A percentile compares a stretch with the other conserved stretches of the same genome.
Evolutionary conservation across 2,888 invertebrate genomes (phyloP).

Genomic region (Serripes groenlandicus): DNA sequence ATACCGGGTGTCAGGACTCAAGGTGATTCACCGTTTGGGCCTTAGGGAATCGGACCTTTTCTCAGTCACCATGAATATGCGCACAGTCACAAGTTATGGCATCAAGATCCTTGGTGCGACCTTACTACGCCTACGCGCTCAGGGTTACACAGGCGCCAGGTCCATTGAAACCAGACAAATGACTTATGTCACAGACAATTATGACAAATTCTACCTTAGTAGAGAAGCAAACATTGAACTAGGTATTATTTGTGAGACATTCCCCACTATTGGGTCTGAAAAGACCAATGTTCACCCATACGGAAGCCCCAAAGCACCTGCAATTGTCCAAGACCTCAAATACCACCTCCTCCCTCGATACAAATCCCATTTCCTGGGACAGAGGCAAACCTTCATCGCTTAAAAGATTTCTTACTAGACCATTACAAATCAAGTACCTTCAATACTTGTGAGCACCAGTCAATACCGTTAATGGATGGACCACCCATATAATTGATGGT

Average conservation of each 20-base stretch:
- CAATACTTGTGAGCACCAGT: too few species aligned
- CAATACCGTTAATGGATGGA: too few species aligned
- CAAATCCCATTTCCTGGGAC: conserved; percentile 65
- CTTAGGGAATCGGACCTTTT: conserved; percentile 64
- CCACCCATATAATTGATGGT: conserved; percentile 71
- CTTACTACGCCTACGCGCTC: conserved; percentile 64
- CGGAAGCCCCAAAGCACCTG: background rate
- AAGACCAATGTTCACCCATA: conserved; percentile 3
- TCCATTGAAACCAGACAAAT: conserved; percentile 74
- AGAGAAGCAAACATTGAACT: conserved; percentile 70
- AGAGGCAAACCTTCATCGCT: conserved; percentile 50
- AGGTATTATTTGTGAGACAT: conserved; percentile 65
- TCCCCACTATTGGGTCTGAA: conserved; percentile 50
- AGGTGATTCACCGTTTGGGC: conserved; percentile 63
- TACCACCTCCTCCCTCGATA: conserved; percentile 56
- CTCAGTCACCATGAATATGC: conserved; percentile 73
- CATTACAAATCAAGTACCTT: conserved; percentile 68
- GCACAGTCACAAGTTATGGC: conserved; percentile 69
- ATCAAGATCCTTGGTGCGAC: conserved; percentile 74
- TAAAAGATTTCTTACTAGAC: conserved; percentile 65
- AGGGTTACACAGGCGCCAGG: conserved; percentile 42
- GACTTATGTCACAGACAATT: conserved; percentile 68
- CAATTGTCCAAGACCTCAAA: conserved; percentile 31
- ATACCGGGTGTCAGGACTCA: conserved; percentile 71
- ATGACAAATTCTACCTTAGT: conserved; percentile 72